A percentile compares a stretch with the other conserved stretches of the same genome.
Conservation (phyloP, 37 sponge, comb jelly and placozoan genomes). For the Beroe ovata region DNA sequence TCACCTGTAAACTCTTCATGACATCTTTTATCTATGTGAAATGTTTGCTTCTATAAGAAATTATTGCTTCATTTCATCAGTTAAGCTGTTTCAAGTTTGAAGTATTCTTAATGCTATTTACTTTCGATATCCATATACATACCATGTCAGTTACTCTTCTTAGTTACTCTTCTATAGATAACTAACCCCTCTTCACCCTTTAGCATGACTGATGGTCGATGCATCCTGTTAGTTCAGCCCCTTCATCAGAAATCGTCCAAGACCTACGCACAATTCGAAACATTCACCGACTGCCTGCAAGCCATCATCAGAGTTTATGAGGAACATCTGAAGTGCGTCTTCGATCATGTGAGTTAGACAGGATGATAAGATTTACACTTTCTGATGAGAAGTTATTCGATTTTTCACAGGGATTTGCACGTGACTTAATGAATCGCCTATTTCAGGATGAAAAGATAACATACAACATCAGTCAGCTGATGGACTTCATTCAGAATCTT, state of each 20-base stretch:
- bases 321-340: slow-evolving; percentile 12
- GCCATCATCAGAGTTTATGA: slow-evolving; percentile 4
- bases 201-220: slow-evolving; percentile 26
- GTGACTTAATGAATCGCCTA: neutral
- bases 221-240: slow-evolving; percentile 35
- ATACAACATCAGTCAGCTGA: slow-evolving; percentile 22
- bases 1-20: too few species aligned
- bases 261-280: slow-evolving; percentile 2
- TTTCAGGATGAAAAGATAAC: slow-evolving; percentile 27
- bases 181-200: neutral
- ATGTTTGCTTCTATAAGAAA: too few species aligned
- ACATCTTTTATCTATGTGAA: too few species aligned
- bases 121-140: too few species aligned
- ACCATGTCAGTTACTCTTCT: too few species aligned
- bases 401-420: too few species aligned
- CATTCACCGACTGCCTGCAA: slow-evolving; percentile 7
- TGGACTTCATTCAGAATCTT: slow-evolving; percentile 15
- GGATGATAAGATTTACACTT: too few species aligned
- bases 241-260: neutral
- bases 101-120: too few species aligned
- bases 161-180: too few species aligned
- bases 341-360: neutral
- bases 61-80: too few species aligned
- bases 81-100: too few species aligned
- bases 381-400: too few species aligned